Percentiles rank a stretch among this genome's conserved stretches.
Conservation (phyloP, 2,797 vertebrate species). For the Microcaecilia unicolor region DNA sequence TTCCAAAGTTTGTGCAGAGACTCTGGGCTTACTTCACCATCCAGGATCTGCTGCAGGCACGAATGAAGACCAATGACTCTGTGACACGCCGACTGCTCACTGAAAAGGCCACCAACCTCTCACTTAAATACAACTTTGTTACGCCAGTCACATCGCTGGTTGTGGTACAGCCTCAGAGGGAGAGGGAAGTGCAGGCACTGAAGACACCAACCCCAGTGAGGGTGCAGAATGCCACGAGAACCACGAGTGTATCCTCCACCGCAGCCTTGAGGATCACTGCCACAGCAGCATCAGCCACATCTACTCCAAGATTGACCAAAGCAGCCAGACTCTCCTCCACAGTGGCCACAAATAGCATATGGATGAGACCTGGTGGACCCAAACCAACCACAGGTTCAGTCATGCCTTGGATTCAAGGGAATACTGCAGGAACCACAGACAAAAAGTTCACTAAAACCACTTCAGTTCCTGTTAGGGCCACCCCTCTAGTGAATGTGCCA, state of each 20-base stretch:
- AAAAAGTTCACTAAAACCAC: background rate
- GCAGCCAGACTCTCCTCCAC: background rate
- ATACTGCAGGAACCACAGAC: background rate
- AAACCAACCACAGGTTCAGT: background rate
- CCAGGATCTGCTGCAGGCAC: conserved; percentile 64
- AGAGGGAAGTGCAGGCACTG: conserved; percentile 26
- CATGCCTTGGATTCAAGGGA: no score
- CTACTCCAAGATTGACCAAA: background rate
- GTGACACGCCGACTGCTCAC: conserved; percentile 47
- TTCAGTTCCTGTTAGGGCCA: background rate
- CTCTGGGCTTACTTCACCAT: conserved; percentile 81
- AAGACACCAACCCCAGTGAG: background rate
- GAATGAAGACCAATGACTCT: conserved; percentile 51
- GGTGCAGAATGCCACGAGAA: conserved; percentile 22
- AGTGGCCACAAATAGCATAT: background rate
- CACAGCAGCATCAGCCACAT: background rate
- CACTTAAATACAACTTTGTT: conserved; percentile 76
- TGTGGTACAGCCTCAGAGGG: conserved; percentile 61
- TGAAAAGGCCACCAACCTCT: conserved; percentile 71
- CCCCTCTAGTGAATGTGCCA: background rate
- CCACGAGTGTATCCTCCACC: no score
- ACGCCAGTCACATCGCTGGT: conserved; percentile 75
- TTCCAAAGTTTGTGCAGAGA: conserved; percentile 56
- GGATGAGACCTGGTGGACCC: no score
- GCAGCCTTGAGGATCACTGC: background rate